Percentiles rank a stretch among this genome's conserved stretches.
Conservation (phyloP, 2,888 invertebrate species). For the Arctia plantaginis region DNA sequence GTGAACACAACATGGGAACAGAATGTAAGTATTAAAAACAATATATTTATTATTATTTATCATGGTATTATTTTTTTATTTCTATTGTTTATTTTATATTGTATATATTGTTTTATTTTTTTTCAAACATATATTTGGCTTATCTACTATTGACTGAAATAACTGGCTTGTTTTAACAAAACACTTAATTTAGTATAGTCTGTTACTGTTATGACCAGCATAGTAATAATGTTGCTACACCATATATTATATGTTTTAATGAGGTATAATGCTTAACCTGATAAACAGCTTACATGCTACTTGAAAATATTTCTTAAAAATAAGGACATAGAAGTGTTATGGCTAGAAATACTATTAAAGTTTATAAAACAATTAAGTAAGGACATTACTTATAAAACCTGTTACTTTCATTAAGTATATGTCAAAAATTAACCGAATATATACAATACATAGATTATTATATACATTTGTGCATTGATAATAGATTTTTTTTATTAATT, state of each 20-base stretch:
- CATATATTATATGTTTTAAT: not conserved
- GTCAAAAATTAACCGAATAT: not conserved
- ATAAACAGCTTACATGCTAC: slow-evolving; percentile 27
- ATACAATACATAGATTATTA: not conserved
- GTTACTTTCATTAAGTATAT: not conserved
- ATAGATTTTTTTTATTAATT: not conserved
- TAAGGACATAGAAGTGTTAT: slow-evolving; percentile 17
- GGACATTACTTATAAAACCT: not conserved
- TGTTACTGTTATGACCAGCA: slow-evolving; percentile 9
- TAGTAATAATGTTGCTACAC: slow-evolving; percentile 9
- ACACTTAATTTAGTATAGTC: not conserved
- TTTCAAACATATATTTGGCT: not conserved
- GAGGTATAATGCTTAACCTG: slow-evolving; percentile 13
- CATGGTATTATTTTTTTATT: too few relatives aligned
- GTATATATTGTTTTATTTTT: not conserved
- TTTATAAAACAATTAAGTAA: not conserved
- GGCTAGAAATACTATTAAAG: not conserved
- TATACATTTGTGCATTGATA: not conserved
- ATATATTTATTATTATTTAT: not conserved
- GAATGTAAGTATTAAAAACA: slow-evolving; percentile 67
- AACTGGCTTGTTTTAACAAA: not conserved
- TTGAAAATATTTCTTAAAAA: slow-evolving; percentile 27
- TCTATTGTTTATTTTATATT: too few relatives aligned
- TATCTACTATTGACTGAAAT: not conserved
- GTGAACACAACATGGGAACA: slow-evolving; percentile 67